Evolutionary conservation across 2,888 invertebrate species (phyloP), one percentile per base, ranked within the genome.

Genomic region (Agonopterix arenella): DNA sequence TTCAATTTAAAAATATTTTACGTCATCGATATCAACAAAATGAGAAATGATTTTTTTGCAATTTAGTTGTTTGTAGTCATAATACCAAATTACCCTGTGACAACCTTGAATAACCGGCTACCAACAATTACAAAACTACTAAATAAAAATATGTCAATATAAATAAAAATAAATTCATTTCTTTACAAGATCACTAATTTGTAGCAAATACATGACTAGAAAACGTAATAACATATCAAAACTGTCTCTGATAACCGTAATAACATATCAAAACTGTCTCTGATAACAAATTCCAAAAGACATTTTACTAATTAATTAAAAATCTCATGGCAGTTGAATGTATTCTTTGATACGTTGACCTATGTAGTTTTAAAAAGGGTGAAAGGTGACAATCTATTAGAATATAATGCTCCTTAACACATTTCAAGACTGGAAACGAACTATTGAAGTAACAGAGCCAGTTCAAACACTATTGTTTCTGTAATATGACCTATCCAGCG

Each of bases 151-250:
- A n/a, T 11, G 28, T 44, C 36, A 8, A 36, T 11, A 11, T 45
- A 28, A 16, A 28, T 16, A 45, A 65, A 65, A 16, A 28, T 16
- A 45, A 65, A 65, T 60, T 61, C 66, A 59, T 66, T 60, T 55
- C 60, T 58, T 58, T 55, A 63, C 43, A 54, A 45, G 52, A 68
- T 67, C 59, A 69, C 66, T 66, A 28, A 57, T 64, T 71, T 77
- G 71, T 65, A 76, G 71, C 76, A 80, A 75, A 72, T 68, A 63
- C 69, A 73, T 81, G 84, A 85, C 85, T 85, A 84, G 84, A 85
- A 62, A 72, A 11, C 43, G 64, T 66, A 67, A 70, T 62, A 61
- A 66, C 67, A 59, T 59, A 44, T 48, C 44, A 44, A 44, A 13
- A 45, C 45, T 45, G 28, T n/a, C n/a, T 45, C 10, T 40, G 40